Conservation (phyloP, 2,113 vertebrate species). For the Tachuris rubrigastra region DNA sequence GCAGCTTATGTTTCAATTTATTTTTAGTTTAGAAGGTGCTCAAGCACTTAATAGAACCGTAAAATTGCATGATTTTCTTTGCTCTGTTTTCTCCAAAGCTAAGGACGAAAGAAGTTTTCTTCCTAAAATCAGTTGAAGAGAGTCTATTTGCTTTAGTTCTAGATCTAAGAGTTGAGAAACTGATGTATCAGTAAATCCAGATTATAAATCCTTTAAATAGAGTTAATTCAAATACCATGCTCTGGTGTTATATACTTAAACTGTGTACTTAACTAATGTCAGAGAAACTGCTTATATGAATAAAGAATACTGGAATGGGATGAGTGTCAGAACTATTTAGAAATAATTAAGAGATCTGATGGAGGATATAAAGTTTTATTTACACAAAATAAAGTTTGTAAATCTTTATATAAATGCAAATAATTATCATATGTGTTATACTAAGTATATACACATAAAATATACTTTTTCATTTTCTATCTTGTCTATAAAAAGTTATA, state of each 20-base stretch:
- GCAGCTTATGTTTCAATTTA: neutral
- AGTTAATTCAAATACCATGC: neutral
- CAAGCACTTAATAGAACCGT: neutral
- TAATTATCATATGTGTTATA: neutral
- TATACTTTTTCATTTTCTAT: neutral
- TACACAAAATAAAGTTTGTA: neutral
- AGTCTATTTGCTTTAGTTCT: neutral
- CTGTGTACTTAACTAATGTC: neutral
- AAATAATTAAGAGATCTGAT: neutral
- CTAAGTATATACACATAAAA: neutral
- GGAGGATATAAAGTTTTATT: neutral
- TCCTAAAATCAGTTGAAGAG: neutral
- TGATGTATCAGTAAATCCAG: neutral
- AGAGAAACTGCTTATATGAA: neutral
- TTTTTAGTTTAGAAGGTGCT: neutral
- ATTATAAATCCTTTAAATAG: neutral
- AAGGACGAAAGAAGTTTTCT: neutral
- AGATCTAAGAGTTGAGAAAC: neutral
- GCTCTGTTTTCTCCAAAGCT: neutral
- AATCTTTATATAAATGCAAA: neutral
- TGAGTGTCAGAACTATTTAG: neutral
- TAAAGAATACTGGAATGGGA: neutral
- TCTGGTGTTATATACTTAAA: neutral
- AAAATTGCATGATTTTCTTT: neutral
- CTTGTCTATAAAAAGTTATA: neutral